These are phyloP conservation scores for Harpegnathos saltator DNA, from an alignment of 1,140 invertebrate genomes.

Conservation along the genomic window DNA sequence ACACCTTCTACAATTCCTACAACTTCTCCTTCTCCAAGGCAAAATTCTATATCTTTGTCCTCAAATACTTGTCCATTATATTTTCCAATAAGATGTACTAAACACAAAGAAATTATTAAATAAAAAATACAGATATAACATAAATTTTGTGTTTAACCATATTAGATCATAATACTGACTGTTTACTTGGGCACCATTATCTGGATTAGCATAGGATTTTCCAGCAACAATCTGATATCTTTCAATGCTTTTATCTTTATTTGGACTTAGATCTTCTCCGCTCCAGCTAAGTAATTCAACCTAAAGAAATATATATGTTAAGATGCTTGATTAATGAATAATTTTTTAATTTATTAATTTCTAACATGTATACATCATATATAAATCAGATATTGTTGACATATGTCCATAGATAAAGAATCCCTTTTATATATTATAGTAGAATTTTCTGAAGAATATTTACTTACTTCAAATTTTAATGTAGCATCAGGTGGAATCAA, in stretches of 20 bases:
- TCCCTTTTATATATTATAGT: constrained; percentile 63
- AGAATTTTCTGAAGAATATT: constrained; percentile 42
- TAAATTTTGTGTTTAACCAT: neutral
- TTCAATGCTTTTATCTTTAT: constrained; percentile 93
- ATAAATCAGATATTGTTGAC: neutral
- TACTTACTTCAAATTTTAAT: constrained; percentile 94
- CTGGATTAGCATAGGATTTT: constrained; percentile 89
- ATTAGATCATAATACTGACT: constrained; percentile 72
- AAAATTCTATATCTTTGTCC: constrained; percentile 93
- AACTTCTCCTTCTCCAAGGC: constrained; percentile 94
- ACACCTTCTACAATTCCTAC: constrained; percentile 92
- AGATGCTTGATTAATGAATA: neutral
- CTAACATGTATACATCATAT: neutral
- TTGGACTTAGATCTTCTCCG: constrained; percentile 94
- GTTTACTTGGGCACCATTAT: constrained; percentile 92
- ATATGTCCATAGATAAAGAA: neutral
- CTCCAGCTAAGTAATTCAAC: constrained; percentile 94
- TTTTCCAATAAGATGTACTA: constrained; percentile 93
- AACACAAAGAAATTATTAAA: constrained; percentile 50
- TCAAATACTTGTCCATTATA: constrained; percentile 90
- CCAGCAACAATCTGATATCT: constrained; percentile 90
- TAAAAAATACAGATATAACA: neutral
- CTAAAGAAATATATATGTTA: constrained; percentile 82
- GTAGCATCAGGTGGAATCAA: constrained; percentile 96
- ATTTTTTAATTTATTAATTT: too few species aligned